Conservation (phyloP, 2,888 invertebrate genomes). For the Neoaliturus tenellus region DNA sequence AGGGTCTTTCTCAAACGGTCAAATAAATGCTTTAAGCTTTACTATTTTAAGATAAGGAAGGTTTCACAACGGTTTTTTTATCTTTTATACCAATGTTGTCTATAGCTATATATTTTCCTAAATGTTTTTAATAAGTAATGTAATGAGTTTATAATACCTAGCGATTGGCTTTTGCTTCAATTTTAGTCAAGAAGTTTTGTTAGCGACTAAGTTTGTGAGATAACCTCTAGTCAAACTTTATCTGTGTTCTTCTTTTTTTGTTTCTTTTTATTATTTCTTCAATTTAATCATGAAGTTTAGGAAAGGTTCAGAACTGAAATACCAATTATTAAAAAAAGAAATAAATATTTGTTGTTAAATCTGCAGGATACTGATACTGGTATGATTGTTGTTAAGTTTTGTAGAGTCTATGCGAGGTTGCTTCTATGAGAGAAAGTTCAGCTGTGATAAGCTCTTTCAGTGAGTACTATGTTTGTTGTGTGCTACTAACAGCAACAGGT, state of each 20-base stretch:
- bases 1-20: constrained; percentile 75
- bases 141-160: too few species aligned
- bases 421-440: neutral
- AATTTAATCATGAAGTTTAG: too few species aligned
- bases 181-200: too few species aligned
- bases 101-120: neutral
- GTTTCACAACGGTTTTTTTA: neutral
- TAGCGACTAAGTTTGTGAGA: too few species aligned
- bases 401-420: constrained; percentile 13
- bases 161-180: too few species aligned
- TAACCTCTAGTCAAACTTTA: too few species aligned
- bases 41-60: neutral
- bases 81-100: neutral
- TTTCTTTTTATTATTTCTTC: too few species aligned
- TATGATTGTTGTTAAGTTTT: constrained; percentile 12
- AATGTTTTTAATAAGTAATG: neutral
- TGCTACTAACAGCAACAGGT: neutral
- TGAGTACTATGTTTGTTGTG: neutral
- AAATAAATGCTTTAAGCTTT: too few species aligned
- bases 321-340: too few species aligned
- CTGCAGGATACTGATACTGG: neutral
- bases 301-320: too few species aligned
- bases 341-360: neutral
- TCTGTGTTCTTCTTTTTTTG: too few species aligned
- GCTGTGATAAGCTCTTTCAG: constrained; percentile 23